phyloP scores from a whole-genome alignment of 2,888 invertebrate genomes.

The Nipponacmea schrenckii region DNA sequence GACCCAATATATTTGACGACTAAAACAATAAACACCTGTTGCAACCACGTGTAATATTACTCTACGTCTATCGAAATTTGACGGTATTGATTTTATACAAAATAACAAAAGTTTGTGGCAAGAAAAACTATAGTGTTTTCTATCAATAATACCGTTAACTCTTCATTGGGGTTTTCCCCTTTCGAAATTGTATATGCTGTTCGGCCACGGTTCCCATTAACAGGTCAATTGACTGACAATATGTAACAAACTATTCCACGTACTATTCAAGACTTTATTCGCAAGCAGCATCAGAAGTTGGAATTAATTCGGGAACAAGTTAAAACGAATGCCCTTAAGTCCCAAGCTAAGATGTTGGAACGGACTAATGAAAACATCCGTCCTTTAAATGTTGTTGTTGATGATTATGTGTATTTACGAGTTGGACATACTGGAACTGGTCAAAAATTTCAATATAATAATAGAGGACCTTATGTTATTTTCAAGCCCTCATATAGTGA shows the following conservation, averaged over 20 bases:
- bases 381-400: neutral
- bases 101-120: slow-evolving; percentile 19
- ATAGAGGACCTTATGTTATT: neutral
- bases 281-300: neutral
- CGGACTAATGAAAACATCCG: slow-evolving; percentile 3
- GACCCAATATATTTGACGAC: too few relatives aligned
- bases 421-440: neutral
- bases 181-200: too few relatives aligned
- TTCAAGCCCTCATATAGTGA: neutral
- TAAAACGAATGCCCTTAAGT: neutral
- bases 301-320: too few relatives aligned
- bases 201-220: slow-evolving; percentile 21
- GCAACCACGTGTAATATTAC: slow-evolving; percentile 23
- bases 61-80: slow-evolving; percentile 24
- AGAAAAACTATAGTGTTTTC: slow-evolving; percentile 13
- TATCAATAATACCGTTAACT: too few relatives aligned
- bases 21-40: slow-evolving; percentile 13
- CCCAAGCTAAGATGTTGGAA: neutral
- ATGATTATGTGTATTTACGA: slow-evolving; percentile 15
- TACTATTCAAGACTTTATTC: neutral
- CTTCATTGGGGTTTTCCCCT: too few relatives aligned
- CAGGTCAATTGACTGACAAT: neutral
- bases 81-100: slow-evolving; percentile 23
- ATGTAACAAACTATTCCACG: neutral
- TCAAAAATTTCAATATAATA: slow-evolving; percentile 1